Evolutionary conservation across 1,140 invertebrate genomes (phyloP).

Genomic region (Glossosoma conforme): DNA sequence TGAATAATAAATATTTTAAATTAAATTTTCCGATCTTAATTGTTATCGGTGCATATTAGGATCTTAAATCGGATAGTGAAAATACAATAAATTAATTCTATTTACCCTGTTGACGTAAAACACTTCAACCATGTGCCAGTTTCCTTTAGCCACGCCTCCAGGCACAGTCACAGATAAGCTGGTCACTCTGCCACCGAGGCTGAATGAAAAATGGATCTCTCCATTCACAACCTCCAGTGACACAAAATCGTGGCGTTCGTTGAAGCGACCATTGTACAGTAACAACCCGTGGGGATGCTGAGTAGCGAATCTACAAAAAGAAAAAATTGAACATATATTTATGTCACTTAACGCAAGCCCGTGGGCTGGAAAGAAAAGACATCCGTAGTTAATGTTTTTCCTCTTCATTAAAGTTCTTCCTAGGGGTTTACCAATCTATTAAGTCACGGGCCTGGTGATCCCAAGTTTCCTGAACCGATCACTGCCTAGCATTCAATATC

Average conservation of each 20-base stretch:
- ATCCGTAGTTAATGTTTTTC: too few species aligned
- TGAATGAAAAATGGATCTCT: slow-evolving; percentile 83
- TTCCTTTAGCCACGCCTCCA: slow-evolving; percentile 77
- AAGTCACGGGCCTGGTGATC: too few species aligned
- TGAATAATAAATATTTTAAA: too few species aligned
- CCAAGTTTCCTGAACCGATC: too few species aligned
- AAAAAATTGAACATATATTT: neutral
- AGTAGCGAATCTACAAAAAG: slow-evolving; percentile 72
- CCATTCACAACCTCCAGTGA: slow-evolving; percentile 79
- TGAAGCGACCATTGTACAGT: slow-evolving; percentile 93
- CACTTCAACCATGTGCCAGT: slow-evolving; percentile 90
- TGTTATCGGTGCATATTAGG: too few species aligned
- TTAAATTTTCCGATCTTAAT: too few species aligned
- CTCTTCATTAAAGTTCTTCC: too few species aligned
- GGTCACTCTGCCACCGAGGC: slow-evolving; percentile 73
- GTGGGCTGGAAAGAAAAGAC: neutral
- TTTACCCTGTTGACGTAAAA: slow-evolving; percentile 80
- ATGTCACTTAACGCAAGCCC: neutral
- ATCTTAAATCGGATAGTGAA: too few species aligned
- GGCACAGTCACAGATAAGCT: slow-evolving; percentile 64
- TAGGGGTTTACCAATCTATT: too few species aligned
- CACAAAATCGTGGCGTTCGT: slow-evolving; percentile 92
- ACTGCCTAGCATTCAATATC: too few species aligned
- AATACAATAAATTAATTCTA: too few species aligned
- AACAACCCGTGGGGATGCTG: slow-evolving; percentile 77